These are phyloP conservation scores for Pelmatolapia mariae DNA, from an alignment of 2,113 vertebrate species.

Conservation along the genomic window DNA sequence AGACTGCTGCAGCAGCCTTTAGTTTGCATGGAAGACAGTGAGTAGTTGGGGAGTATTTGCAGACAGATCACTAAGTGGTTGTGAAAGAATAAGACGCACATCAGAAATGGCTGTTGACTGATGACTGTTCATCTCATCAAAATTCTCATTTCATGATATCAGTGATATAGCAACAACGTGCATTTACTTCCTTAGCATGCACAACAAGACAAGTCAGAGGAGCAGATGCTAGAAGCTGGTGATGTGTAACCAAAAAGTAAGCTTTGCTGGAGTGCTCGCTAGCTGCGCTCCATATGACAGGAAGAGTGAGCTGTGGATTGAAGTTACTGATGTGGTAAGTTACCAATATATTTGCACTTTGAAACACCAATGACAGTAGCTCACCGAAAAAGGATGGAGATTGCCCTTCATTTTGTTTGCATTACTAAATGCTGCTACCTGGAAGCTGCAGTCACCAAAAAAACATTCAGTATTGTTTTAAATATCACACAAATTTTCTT, in stretches of 20 bases:
- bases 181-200: background rate
- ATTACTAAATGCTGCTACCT: background rate
- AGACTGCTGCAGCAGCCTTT: background rate
- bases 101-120: background rate
- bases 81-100: background rate
- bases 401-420: background rate
- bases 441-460: background rate
- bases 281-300: background rate
- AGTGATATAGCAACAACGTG: background rate
- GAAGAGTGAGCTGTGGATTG: background rate
- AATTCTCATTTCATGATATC: background rate
- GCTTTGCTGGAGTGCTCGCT: background rate
- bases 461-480: background rate
- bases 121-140: background rate
- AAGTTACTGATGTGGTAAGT: fast-evolving
- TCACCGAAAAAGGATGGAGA: background rate
- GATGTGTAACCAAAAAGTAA: background rate
- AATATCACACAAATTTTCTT: fast-evolving
- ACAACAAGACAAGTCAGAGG: background rate
- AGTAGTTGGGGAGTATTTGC: no score
- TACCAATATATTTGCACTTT: background rate
- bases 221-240: background rate
- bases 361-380: background rate
- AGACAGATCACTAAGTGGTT: background rate
- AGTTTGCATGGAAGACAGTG: background rate